phyloP scores from a whole-genome alignment of 92 coral and sea anemone genomes.

The Bergia sp. region DNA sequence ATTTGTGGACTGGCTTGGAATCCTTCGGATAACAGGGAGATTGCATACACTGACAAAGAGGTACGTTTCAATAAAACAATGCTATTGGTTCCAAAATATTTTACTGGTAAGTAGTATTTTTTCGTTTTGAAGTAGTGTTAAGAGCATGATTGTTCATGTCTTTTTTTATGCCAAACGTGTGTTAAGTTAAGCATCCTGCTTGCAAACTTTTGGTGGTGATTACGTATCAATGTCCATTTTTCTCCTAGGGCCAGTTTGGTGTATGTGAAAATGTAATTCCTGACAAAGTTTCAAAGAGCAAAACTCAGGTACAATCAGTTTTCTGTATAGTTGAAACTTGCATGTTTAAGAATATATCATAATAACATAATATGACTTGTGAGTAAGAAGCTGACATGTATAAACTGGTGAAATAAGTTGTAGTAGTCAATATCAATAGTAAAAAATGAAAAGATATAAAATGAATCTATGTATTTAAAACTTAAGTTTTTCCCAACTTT shows the following conservation, averaged over 20 bases:
- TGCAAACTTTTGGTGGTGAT: neutral
- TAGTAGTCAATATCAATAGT: too few species aligned
- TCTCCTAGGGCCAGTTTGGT: slow-evolving; percentile 93
- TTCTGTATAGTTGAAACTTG: neutral
- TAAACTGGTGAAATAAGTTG: too few species aligned
- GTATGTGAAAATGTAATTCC: slow-evolving; percentile 86
- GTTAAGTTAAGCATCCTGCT: neutral
- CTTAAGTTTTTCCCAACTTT: too few species aligned
- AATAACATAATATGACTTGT: too few species aligned
- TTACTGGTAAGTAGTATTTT: neutral
- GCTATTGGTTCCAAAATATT: neutral
- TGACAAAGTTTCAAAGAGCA: slow-evolving; percentile 46
- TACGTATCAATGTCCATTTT: neutral
- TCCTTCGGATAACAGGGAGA: slow-evolving; percentile 77
- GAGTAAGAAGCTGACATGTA: too few species aligned
- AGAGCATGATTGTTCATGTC: neutral
- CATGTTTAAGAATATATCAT: too few species aligned
- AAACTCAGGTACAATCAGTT: slow-evolving; percentile 29
- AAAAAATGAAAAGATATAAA: too few species aligned
- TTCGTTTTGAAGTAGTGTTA: neutral
- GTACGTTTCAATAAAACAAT: slow-evolving; percentile 40
- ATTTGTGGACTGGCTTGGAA: slow-evolving; percentile 93
- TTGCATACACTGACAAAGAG: slow-evolving; percentile 98
- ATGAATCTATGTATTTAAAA: too few species aligned
- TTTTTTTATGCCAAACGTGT: neutral